A percentile compares a stretch with the other conserved stretches of the same genome.
Evolutionary conservation across 2,113 vertebrate species (phyloP).

Genomic region (Muscicapa adusta): DNA sequence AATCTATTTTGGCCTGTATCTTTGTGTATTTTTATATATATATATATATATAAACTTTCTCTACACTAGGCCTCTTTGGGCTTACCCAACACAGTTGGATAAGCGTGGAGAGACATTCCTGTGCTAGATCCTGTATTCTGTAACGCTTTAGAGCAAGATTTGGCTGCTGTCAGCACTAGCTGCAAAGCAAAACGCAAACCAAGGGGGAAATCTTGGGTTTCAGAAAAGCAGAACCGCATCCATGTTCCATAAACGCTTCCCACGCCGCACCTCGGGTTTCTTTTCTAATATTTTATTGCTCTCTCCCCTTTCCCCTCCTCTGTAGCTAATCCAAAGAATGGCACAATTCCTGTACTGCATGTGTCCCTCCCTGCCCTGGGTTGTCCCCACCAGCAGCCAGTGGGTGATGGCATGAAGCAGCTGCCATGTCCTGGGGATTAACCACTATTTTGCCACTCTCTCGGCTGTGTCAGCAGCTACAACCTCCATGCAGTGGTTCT

Average conservation of each 20-base stretch:
- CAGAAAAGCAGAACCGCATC: slow-evolving; percentile 77
- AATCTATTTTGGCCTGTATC: slow-evolving; percentile 92
- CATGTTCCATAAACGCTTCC: slow-evolving; percentile 47
- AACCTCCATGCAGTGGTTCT: slow-evolving; percentile 55
- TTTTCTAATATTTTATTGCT: slow-evolving; percentile 30
- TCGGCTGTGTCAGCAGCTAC: slow-evolving; percentile 40
- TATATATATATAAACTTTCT: slow-evolving; percentile 64
- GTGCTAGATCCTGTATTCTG: slow-evolving; percentile 81
- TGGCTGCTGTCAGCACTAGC: slow-evolving; percentile 97
- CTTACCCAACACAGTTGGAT: slow-evolving; percentile 92
- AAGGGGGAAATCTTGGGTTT: slow-evolving; percentile 90
- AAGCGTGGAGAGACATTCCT: slow-evolving; percentile 88
- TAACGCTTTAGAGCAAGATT: slow-evolving; percentile 80
- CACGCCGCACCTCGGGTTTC: slow-evolving; percentile 35
- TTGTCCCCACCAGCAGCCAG: neutral
- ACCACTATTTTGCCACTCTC: slow-evolving; percentile 60
- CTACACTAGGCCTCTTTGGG: slow-evolving; percentile 87
- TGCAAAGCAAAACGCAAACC: slow-evolving; percentile 89
- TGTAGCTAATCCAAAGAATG: slow-evolving; percentile 46
- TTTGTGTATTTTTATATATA: slow-evolving; percentile 83
- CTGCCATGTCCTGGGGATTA: slow-evolving; percentile 12
- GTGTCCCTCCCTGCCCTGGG: slow-evolving; percentile 28
- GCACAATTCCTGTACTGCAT: slow-evolving; percentile 49
- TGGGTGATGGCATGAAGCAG: slow-evolving; percentile 59
- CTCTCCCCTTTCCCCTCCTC: neutral